phyloP scores from a whole-genome alignment of 2,113 vertebrate genomes.

The Tupaia tana region DNA sequence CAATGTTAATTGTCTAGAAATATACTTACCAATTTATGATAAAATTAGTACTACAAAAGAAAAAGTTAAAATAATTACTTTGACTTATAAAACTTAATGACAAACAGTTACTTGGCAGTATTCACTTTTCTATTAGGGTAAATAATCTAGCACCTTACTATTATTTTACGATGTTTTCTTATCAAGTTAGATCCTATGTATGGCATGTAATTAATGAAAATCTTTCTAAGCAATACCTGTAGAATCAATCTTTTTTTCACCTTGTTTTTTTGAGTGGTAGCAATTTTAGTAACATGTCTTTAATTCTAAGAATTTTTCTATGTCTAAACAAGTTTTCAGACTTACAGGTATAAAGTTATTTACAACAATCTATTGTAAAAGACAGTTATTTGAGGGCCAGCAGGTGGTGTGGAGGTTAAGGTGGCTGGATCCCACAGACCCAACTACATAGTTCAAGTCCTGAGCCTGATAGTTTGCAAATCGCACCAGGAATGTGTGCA shows the following conservation, averaged over 20 bases:
- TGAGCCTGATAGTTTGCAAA: too few relatives aligned
- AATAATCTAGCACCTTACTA: background rate
- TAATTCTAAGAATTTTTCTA: background rate
- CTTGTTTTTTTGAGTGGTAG: background rate
- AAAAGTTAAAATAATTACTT: background rate
- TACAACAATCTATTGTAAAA: too few relatives aligned
- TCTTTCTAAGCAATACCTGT: background rate
- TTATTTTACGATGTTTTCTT: background rate
- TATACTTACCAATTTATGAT: background rate
- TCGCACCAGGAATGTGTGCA: too few relatives aligned
- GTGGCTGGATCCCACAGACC: too few relatives aligned
- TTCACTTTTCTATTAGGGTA: background rate
- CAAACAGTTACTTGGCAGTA: background rate
- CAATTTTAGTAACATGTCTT: background rate
- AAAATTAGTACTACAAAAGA: background rate
- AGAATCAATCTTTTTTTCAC: background rate
- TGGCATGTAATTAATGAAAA: background rate
- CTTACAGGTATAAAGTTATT: background rate
- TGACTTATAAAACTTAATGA: constrained; percentile 16
- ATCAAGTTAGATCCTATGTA: background rate
- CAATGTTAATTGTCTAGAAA: constrained; percentile 4
- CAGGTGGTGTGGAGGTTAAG: too few relatives aligned
- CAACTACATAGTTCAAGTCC: too few relatives aligned
- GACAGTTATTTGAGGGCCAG: too few relatives aligned
- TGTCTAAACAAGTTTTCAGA: background rate